phyloP scores from a whole-genome alignment of 1,140 invertebrate genomes.

The Drosophila lini region DNA sequence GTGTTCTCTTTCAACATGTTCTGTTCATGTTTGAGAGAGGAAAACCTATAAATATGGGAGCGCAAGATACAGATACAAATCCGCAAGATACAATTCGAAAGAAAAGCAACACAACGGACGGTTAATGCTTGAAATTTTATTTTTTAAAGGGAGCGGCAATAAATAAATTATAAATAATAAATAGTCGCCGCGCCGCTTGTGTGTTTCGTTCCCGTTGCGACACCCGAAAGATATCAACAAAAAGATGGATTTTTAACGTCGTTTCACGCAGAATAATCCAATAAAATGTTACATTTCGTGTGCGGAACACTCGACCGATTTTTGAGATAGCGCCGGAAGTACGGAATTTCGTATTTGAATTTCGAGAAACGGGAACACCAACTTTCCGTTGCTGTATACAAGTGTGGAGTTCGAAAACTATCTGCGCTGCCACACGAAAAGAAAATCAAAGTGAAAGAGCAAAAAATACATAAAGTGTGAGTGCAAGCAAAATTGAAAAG shows the following conservation, averaged over 20 bases:
- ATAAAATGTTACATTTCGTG: conserved; percentile 6
- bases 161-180: conserved; percentile 13
- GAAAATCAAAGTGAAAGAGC: conserved; percentile 24
- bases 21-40: conserved; percentile 1
- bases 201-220: conserved; percentile 37
- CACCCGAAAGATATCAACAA: conserved; percentile 22
- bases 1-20: not conserved
- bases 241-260: conserved; percentile 22
- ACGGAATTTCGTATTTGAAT: conserved; percentile 53
- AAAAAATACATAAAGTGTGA: conserved; percentile 32
- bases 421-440: not conserved
- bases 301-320: conserved; percentile 7
- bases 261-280: conserved; percentile 1
- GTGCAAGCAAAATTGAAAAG: conserved; percentile 37
- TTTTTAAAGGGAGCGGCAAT: conserved; percentile 9
- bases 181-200: conserved; percentile 19
- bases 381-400: conserved; percentile 45
- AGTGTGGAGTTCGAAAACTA: conserved; percentile 34
- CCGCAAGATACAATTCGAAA: not conserved
- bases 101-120: not conserved
- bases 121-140: conserved; percentile 6
- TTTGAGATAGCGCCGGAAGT: conserved; percentile 8
- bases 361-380: conserved; percentile 19
- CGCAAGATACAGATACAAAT: not conserved
- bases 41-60: conserved; percentile 13